phyloP scores from a whole-genome alignment of 2,888 invertebrate species.

The Himalopsyche kuldschensis region DNA sequence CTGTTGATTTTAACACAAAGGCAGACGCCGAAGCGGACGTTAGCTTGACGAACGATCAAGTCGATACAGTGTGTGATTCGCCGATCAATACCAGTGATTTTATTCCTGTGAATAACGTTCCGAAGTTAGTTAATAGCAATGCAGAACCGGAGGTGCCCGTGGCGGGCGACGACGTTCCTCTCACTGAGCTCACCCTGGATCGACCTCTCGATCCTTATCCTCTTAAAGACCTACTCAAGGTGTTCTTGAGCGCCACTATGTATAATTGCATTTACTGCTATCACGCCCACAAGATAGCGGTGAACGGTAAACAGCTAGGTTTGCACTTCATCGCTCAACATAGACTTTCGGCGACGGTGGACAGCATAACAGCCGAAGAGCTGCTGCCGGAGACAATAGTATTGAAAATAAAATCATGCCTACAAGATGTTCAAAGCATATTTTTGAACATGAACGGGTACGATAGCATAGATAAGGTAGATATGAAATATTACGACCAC shows the following conservation, averaged over 20 bases:
- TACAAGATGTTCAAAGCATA: constrained; percentile 63
- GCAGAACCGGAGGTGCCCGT: constrained; percentile 51
- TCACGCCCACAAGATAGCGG: constrained; percentile 82
- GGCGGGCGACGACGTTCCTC: constrained; percentile 67
- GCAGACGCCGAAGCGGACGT: neutral
- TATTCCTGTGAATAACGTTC: neutral
- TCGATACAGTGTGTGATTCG: constrained; percentile 43
- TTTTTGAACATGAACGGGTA: constrained; percentile 75
- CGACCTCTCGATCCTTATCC: constrained; percentile 76
- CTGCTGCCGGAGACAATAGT: constrained; percentile 72
- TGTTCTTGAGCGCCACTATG: constrained; percentile 71
- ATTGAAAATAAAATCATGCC: constrained; percentile 63
- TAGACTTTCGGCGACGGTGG: constrained; percentile 76
- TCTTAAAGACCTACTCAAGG: constrained; percentile 70
- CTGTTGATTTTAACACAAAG: constrained; percentile 55
- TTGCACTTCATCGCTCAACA: constrained; percentile 80
- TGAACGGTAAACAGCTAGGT: constrained; percentile 79
- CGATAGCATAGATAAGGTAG: constrained; percentile 63
- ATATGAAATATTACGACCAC: constrained; percentile 63
- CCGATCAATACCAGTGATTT: constrained; percentile 9
- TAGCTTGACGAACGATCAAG: constrained; percentile 32
- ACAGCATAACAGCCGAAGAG: constrained; percentile 77
- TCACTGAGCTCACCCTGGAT: constrained; percentile 72
- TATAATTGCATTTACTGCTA: constrained; percentile 81
- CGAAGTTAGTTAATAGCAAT: constrained; percentile 42